Base-by-base conservation (phyloP, 1,140 invertebrate genomes). In the Eupristina koningsbergeri region DNA sequence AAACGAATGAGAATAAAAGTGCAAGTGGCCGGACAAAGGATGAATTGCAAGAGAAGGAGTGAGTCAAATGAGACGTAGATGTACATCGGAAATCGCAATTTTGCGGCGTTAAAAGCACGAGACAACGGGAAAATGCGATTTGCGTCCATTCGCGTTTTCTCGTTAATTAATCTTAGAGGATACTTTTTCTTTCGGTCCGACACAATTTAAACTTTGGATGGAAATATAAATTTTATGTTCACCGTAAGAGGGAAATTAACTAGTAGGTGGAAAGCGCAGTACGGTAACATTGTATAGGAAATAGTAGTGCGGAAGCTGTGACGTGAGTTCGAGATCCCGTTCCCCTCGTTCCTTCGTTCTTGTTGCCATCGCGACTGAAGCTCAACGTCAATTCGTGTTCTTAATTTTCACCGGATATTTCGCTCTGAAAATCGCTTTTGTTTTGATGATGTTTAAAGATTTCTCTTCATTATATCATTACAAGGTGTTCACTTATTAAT, bases 101-200 rank as follows among this genome's bases (percentile, higher is more conserved):
- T 36, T 31, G 74, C 34, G 50, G 34, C 61, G 31, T 39, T 53
- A 76, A 61, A 26, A 47, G 50, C 22, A 22, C 15, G 74, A 58
- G n/a, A 77, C 76, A 78, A 64, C 58, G 39, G n/a, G 53, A 64
- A 64, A 41, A 39, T 78, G 61, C n/a, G 26, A 64, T 50, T 67
- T 36, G 26, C 15, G 41, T 3, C 39, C 1, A 73, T 47, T 45
- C 58, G 39, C 11, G 26, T 78, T 63, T 64, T 31, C 76, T 78
- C 61, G 36, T 78, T 78, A 78, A 78, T 78, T 78, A 78, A 78
- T 45, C 58, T 64, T 29, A 36, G n/a, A 7, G 76, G 22, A 34
- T 64, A n/a, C n/a, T 78, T 78, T 78, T 73, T 17, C 8, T 7
- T 26, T n/a, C 8, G 0, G 11, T 9, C 39, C 5, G 2, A 3